Conservation (phyloP, 2,797 vertebrate genomes). For the Neosalanx taihuensis region DNA sequence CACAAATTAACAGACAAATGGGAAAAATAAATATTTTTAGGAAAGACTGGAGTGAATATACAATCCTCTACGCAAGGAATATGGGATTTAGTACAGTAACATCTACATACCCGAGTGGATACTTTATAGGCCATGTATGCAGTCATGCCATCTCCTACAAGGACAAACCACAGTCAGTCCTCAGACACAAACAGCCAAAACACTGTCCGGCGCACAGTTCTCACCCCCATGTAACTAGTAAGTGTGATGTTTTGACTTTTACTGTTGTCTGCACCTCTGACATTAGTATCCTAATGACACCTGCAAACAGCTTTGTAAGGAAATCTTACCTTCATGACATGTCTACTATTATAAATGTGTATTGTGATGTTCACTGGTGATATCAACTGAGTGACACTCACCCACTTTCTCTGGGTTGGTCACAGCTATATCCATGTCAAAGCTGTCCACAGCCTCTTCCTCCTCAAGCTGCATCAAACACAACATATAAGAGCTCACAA, state of each 20-base stretch:
- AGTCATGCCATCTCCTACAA: conserved; percentile 93
- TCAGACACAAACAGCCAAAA: neutral
- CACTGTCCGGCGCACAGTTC: too few relatives aligned
- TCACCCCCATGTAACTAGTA: too few relatives aligned
- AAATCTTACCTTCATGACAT: neutral
- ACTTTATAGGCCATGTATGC: conserved; percentile 96
- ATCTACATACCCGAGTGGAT: conserved; percentile 86
- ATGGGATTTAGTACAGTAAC: neutral
- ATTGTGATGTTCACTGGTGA: neutral
- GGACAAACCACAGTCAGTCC: conserved; percentile 23
- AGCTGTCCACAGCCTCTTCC: conserved; percentile 85
- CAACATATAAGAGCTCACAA: neutral
- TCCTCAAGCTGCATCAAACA: conserved; percentile 76
- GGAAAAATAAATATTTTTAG: too few relatives aligned
- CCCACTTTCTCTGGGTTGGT: conserved; percentile 97
- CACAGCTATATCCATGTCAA: conserved; percentile 88
- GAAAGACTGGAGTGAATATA: too few relatives aligned
- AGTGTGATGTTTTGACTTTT: too few relatives aligned
- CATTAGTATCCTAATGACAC: too few relatives aligned
- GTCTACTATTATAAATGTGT: neutral
- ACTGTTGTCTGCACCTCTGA: too few relatives aligned
- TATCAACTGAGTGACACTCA: conserved; percentile 61
- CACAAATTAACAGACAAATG: too few relatives aligned
- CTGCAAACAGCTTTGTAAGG: neutral
- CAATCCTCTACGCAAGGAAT: neutral